These are phyloP conservation scores for Petrocephalus schoutedeni DNA, from an alignment of 2,797 vertebrate genomes.

Conservation along the genomic window DNA sequence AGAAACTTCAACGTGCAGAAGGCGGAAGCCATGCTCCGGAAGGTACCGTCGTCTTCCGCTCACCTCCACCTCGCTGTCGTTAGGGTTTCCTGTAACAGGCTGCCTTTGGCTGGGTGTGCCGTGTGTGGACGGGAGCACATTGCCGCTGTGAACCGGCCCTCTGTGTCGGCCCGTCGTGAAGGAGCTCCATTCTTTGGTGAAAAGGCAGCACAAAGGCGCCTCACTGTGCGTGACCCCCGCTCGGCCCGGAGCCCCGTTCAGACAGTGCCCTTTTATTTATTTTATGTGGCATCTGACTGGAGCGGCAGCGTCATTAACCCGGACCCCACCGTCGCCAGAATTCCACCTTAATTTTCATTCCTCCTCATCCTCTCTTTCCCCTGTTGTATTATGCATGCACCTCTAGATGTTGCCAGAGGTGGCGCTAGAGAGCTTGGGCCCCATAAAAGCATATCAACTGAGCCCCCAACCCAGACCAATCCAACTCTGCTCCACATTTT, in stretches of 20 bases:
- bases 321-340: not conserved
- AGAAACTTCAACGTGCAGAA: constrained; percentile 85
- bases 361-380: not conserved
- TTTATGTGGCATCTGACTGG: not conserved
- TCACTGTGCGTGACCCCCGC: not conserved
- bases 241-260: not conserved
- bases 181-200: not conserved
- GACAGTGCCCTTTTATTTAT: not conserved
- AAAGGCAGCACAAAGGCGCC: not conserved
- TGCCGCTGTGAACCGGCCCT: not conserved
- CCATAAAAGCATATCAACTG: too few species aligned
- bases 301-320: not conserved
- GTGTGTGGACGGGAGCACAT: not conserved
- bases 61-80: not conserved
- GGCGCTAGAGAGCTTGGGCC: too few species aligned
- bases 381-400: not conserved
- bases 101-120: not conserved
- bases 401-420: not conserved
- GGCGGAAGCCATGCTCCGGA: constrained; percentile 86
- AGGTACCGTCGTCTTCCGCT: constrained; percentile 63
- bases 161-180: not conserved
- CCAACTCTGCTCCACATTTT: too few species aligned
- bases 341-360: not conserved
- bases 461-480: too few species aligned
- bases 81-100: not conserved